Evolutionary conservation across 2,113 vertebrate species (phyloP).

Genomic region (Phaetusa simplex): DNA sequence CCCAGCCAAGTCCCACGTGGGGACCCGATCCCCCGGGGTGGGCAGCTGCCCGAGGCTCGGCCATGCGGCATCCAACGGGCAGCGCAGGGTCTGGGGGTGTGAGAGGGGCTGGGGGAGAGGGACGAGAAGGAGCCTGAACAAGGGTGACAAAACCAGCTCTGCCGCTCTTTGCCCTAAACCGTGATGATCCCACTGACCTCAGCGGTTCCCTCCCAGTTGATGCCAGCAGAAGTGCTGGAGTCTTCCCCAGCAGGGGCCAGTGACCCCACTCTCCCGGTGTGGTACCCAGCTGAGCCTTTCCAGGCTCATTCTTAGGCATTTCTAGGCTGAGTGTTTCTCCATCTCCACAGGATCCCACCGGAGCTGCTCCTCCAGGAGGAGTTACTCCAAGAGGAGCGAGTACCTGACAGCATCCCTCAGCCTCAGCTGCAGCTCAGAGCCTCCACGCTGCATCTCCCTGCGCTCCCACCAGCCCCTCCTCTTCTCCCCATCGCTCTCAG

Average conservation of each 20-base stretch:
- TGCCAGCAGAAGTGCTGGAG: background rate
- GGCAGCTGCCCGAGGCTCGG: background rate
- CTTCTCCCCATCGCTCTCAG: background rate
- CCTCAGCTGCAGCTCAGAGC: background rate
- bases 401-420: background rate
- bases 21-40: rapidly evolving
- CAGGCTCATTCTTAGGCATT: background rate
- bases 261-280: background rate
- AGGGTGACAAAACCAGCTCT: background rate
- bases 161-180: background rate
- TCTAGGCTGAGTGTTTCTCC: background rate
- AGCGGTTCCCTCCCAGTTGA: background rate
- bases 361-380: background rate
- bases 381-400: background rate
- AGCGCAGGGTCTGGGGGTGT: background rate
- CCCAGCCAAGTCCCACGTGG: rapidly evolving
- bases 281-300: background rate
- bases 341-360: background rate
- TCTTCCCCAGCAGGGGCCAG: background rate
- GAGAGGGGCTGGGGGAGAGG: background rate
- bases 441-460: background rate
- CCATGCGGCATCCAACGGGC: rapidly evolving
- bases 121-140: background rate
- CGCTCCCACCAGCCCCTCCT: background rate
- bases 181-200: background rate